A percentile compares a stretch with the other conserved stretches of the same genome.
phyloP scores from a whole-genome alignment of 2,113 vertebrate genomes.

The Hassar affinis region DNA sequence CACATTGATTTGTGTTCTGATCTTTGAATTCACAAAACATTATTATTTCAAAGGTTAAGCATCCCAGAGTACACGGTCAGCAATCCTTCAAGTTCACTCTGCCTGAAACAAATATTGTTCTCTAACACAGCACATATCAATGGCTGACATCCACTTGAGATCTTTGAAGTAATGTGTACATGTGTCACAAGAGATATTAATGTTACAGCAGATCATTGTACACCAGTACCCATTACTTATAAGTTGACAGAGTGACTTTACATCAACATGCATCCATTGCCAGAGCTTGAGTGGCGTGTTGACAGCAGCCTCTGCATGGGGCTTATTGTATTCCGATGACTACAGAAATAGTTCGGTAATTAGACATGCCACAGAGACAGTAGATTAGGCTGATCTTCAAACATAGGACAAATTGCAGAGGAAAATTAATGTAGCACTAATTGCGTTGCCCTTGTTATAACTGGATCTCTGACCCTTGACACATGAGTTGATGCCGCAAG shows the following conservation, averaged over 20 bases:
- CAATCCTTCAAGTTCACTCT: constrained; percentile 41
- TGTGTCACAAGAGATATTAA: constrained; percentile 62
- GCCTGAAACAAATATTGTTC: constrained; percentile 53
- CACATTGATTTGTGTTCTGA: not conserved
- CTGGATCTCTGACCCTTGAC: constrained; percentile 41
- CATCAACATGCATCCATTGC: not conserved
- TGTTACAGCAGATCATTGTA: constrained; percentile 65
- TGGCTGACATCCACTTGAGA: constrained; percentile 65
- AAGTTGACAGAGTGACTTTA: constrained; percentile 50
- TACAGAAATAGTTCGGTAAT: constrained; percentile 43
- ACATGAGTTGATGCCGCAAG: constrained; percentile 18
- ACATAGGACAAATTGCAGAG: constrained; percentile 33
- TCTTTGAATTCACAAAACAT: too few relatives aligned
- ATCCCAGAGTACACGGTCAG: constrained; percentile 14
- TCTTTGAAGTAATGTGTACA: constrained; percentile 65
- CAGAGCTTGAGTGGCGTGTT: constrained; percentile 42
- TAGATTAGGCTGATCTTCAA: constrained; percentile 44
- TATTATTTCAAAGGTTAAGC: constrained; percentile 17
- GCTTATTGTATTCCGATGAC: constrained; percentile 38
- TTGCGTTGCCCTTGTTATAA: constrained; percentile 49
- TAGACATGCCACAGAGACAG: constrained; percentile 38
- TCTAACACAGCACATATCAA: constrained; percentile 44
- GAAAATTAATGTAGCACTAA: constrained; percentile 53
- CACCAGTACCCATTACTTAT: constrained; percentile 57
- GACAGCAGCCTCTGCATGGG: constrained; percentile 14